phyloP scores from a whole-genome alignment of 2,113 vertebrate genomes.

The Psettodes erumei region DNA sequence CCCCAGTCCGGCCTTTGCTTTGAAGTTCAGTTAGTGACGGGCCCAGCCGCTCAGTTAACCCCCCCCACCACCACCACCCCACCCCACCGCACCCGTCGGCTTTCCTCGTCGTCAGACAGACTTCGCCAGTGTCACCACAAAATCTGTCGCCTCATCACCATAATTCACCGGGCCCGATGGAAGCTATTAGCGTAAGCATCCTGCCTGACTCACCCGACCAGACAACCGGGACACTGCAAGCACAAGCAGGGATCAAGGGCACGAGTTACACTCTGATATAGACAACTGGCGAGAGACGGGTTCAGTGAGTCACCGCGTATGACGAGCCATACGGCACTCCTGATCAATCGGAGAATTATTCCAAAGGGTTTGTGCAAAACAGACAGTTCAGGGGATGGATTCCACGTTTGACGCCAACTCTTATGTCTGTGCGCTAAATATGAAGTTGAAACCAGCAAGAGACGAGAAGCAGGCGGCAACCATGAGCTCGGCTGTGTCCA shows the following conservation, averaged over 20 bases:
- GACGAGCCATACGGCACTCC: conserved; percentile 43
- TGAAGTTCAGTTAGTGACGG: conserved; percentile 65
- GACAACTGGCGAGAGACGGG: conserved; percentile 19
- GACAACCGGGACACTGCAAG: conserved; percentile 41
- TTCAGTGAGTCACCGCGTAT: conserved; percentile 52
- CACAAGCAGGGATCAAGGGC: conserved; percentile 32
- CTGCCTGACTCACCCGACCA: conserved; percentile 60
- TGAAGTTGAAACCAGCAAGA: neutral
- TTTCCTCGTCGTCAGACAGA: conserved; percentile 46
- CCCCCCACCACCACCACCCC: no score
- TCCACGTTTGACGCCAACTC: no score
- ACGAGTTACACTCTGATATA: conserved; percentile 27
- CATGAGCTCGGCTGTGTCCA: neutral
- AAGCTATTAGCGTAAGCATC: conserved; percentile 67
- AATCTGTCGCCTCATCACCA: conserved; percentile 68
- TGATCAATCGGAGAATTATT: conserved; percentile 36
- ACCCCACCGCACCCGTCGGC: conserved; percentile 28
- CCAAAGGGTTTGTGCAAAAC: conserved; percentile 12
- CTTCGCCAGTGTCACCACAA: conserved; percentile 69
- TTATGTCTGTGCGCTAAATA: neutral
- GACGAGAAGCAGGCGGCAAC: neutral
- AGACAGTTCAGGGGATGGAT: conserved; percentile 2
- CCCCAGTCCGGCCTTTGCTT: conserved; percentile 54
- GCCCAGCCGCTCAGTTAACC: conserved; percentile 54
- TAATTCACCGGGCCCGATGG: conserved; percentile 59